These are phyloP conservation scores for Cyanocitta stelleri DNA, from an alignment of 2,113 vertebrate species.

Conservation along the genomic window DNA sequence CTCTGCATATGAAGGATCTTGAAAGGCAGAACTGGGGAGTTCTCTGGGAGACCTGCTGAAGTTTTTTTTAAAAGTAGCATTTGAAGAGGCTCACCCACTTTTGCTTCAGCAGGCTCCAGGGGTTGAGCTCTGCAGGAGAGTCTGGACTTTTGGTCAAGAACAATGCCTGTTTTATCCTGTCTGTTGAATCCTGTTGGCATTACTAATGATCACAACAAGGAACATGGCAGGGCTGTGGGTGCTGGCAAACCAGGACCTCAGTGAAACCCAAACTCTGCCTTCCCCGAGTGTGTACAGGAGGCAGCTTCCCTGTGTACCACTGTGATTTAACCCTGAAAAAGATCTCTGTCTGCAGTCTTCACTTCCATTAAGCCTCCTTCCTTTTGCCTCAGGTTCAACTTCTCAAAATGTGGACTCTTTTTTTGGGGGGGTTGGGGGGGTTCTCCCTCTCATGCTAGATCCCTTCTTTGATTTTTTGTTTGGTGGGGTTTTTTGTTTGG, in stretches of 20 bases:
- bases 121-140: background rate
- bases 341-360: background rate
- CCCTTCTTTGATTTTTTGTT: background rate
- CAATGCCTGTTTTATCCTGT: background rate
- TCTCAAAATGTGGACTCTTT: background rate
- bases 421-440: accelerated
- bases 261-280: background rate
- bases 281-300: background rate
- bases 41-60: background rate
- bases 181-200: background rate
- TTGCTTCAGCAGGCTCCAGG: background rate
- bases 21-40: background rate
- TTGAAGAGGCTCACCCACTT: background rate
- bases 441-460: background rate
- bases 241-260: background rate
- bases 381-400: background rate
- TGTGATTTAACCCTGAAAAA: background rate
- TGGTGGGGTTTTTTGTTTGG: background rate
- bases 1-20: background rate
- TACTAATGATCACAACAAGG: background rate
- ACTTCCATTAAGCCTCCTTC: background rate
- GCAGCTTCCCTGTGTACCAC: background rate
- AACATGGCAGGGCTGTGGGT: background rate
- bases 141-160: background rate
- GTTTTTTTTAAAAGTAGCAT: background rate